Evolutionary conservation across 2,113 vertebrate species (phyloP).

Genomic region (Sciurus niger): DNA sequence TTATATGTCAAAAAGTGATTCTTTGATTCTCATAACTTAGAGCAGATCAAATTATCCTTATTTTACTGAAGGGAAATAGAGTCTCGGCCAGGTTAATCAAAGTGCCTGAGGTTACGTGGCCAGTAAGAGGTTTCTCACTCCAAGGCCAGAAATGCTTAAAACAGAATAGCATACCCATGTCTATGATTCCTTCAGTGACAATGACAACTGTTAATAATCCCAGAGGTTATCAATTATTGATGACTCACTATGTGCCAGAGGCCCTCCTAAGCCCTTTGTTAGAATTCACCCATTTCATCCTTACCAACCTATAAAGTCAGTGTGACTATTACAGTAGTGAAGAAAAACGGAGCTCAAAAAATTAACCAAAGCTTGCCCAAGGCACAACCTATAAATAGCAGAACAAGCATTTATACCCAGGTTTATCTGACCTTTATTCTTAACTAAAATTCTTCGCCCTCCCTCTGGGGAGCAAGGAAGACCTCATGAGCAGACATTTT

Average conservation of each 20-base stretch:
- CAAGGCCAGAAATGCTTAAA: constrained; percentile 48
- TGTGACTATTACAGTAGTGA: not conserved
- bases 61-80: constrained; percentile 14
- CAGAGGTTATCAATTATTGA: not conserved
- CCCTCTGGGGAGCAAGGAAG: not conserved
- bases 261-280: not conserved
- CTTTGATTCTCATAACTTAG: constrained; percentile 30
- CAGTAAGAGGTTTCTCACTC: not conserved
- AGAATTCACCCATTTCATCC: not conserved
- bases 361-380: not conserved
- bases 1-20: not conserved
- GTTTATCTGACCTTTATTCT: not conserved
- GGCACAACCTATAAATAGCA: not conserved
- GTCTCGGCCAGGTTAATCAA: constrained; percentile 14
- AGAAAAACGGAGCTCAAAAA: not conserved
- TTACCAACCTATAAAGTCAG: not conserved
- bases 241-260: not conserved
- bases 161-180: not conserved
- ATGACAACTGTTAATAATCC: not conserved
- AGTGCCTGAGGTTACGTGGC: not conserved
- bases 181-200: not conserved
- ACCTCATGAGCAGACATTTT: not conserved
- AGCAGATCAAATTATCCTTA: not conserved
- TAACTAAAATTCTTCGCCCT: not conserved
- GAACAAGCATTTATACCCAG: not conserved